These are phyloP conservation scores for Zaprionus inermis DNA, from an alignment of 1,140 invertebrate species.

Conservation along the genomic window DNA sequence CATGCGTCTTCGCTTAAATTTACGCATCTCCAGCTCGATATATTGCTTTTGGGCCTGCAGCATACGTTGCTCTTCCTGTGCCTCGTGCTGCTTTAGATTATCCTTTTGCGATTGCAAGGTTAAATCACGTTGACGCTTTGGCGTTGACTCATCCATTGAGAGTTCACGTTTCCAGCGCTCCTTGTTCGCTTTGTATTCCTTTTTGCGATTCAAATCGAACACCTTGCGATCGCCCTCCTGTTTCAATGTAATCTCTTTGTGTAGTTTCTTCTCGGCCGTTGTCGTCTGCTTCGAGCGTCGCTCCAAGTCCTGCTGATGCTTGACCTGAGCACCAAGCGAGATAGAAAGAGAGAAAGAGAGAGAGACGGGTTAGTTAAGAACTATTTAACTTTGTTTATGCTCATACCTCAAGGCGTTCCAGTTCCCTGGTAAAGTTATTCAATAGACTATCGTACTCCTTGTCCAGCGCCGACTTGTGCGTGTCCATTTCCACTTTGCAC, in stretches of 20 bases:
- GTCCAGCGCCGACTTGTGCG: conserved; percentile 96
- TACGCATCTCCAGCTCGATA: conserved; percentile 95
- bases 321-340: conserved; percentile 84
- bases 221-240: conserved; percentile 95
- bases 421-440: conserved; percentile 95
- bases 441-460: conserved; percentile 98
- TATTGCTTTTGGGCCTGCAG: conserved; percentile 95
- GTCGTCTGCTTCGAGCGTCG: conserved; percentile 94
- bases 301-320: conserved; percentile 96
- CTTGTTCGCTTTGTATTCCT: conserved; percentile 99
- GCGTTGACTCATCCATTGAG: conserved; percentile 94
- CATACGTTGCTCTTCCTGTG: conserved; percentile 94
- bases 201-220: conserved; percentile 96
- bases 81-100: conserved; percentile 95
- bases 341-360: not conserved
- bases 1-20: conserved; percentile 96
- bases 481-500: conserved; percentile 98
- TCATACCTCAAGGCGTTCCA: conserved; percentile 92
- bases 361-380: not conserved
- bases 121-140: conserved; percentile 96
- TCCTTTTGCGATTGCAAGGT: conserved; percentile 96
- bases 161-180: conserved; percentile 98
- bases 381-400: not conserved
- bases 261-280: conserved; percentile 95
- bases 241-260: conserved; percentile 94